Evolutionary conservation across 2,113 vertebrate species (phyloP), one percentile per base, ranked within the genome.

Genomic region (Nycticebus coucang): DNA sequence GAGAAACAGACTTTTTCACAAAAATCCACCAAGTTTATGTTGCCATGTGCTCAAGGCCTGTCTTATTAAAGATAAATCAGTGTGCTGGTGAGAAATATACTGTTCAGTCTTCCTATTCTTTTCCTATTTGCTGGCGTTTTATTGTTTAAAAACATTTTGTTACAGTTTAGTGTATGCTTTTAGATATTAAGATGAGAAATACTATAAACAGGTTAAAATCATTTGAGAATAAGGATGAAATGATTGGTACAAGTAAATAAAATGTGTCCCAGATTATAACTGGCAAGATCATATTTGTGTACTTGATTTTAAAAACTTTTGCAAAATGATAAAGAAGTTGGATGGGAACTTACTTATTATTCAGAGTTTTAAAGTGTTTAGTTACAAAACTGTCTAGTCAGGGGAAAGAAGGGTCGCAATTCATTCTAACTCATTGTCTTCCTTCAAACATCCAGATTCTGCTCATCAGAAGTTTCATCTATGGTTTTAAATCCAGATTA

Each of bases 401-500:
- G 41, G 62, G 37, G 41, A 37, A 80, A 79, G 86, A 87, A 60
- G 69, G 59, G 57, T 33, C 21, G 5, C 17, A 41, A 21, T 93
- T 94, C 33, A 19, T 45, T 75, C 2, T 77, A 18, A 86, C n/a
- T 66, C 35, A 77, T 59, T 80, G 4, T 37, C 24, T 64, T 62
- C 24, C 35, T 94, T 75, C 72, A 83, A 33, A 37, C 60, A 33
- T 62, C 14, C 11, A 22, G 4, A 87, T 50, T 92, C 57, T 71
- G 30, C 53, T 59, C 28, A 53, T 91, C 26, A 60, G 19, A 28
- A 94, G 5, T 72, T 83, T 89, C 22, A 71, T 45, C 72, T 80
- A 57, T 28, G n/a, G 28, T 33, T 97, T 93, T 93, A 19, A 79
- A 77, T 79, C 78, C 50, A 41, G 83, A 71, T 22, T 74, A 30